Evolutionary conservation across 2,888 invertebrate species (phyloP).

Genomic region (Asteroscopus sphinx): DNA sequence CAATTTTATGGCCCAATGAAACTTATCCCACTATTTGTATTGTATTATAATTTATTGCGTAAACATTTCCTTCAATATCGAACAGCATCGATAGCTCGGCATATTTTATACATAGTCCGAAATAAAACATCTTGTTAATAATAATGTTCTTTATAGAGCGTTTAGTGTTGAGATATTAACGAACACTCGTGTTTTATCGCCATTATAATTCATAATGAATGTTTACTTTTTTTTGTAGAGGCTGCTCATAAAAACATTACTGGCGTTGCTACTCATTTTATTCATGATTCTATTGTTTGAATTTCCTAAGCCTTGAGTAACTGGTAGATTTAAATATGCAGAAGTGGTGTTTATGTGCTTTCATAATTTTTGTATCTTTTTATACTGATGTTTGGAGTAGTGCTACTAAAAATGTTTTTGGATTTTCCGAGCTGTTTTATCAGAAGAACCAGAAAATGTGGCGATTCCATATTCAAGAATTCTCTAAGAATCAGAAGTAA

Average conservation of each 20-base stretch:
- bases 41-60: conserved; percentile 84
- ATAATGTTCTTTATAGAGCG: conserved; percentile 49
- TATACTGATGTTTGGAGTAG: too few relatives aligned
- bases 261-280: conserved; percentile 8
- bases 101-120: conserved; percentile 45
- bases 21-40: conserved; percentile 84
- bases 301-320: conserved; percentile 1
- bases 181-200: conserved; percentile 46
- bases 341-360: neutral
- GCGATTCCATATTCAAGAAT: too few relatives aligned
- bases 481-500: too few relatives aligned
- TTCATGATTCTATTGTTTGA: conserved; percentile 22
- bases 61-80: conserved; percentile 68
- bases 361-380: too few relatives aligned
- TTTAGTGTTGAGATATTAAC: conserved; percentile 50
- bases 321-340: neutral
- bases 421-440: too few relatives aligned
- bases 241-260: conserved; percentile 26
- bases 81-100: conserved; percentile 29
- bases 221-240: conserved; percentile 25
- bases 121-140: conserved; percentile 52
- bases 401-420: too few relatives aligned
- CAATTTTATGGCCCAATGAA: conserved; percentile 83
- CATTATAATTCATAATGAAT: conserved; percentile 42
- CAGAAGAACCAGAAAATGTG: too few relatives aligned